These are phyloP conservation scores for Myzus persicae DNA, from an alignment of 1,140 invertebrate species.

Conservation along the genomic window DNA sequence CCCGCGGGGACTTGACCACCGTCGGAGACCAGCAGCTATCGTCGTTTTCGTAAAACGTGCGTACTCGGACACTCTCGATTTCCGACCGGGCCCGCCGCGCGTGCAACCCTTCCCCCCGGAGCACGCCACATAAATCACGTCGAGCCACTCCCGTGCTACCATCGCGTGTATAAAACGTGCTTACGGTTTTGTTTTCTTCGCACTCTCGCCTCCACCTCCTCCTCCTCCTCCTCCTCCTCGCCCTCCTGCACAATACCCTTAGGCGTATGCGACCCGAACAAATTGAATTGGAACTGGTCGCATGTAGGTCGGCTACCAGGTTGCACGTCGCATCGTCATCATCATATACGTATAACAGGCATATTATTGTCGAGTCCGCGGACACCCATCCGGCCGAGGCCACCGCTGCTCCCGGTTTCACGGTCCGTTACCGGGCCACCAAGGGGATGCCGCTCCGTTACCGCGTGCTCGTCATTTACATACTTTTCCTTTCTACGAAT, in stretches of 20 bases:
- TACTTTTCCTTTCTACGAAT: slow-evolving; percentile 20
- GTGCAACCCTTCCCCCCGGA: slow-evolving; percentile 27
- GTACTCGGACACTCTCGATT: slow-evolving; percentile 7
- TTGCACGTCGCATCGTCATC: too few species aligned
- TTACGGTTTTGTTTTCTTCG: background rate
- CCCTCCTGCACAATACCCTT: background rate
- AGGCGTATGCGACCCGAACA: background rate
- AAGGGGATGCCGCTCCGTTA: background rate
- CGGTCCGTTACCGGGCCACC: slow-evolving; percentile 29
- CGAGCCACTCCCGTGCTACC: background rate
- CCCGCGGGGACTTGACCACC: slow-evolving; percentile 5
- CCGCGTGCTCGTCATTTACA: background rate
- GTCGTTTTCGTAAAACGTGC: too few species aligned
- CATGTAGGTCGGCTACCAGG: background rate
- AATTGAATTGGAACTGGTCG: slow-evolving; percentile 46
- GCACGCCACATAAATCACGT: background rate
- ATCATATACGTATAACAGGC: too few species aligned
- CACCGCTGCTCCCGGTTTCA: slow-evolving; percentile 30
- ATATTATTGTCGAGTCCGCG: background rate
- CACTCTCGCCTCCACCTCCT: background rate
- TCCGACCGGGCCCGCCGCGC: background rate
- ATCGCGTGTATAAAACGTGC: too few species aligned
- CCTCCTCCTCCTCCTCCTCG: too few species aligned
- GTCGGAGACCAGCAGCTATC: background rate
- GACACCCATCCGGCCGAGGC: background rate